Percentiles rank a stretch among this genome's conserved stretches.
Conservation (phyloP, 2,888 invertebrate genomes). For the Lutraria lutraria region DNA sequence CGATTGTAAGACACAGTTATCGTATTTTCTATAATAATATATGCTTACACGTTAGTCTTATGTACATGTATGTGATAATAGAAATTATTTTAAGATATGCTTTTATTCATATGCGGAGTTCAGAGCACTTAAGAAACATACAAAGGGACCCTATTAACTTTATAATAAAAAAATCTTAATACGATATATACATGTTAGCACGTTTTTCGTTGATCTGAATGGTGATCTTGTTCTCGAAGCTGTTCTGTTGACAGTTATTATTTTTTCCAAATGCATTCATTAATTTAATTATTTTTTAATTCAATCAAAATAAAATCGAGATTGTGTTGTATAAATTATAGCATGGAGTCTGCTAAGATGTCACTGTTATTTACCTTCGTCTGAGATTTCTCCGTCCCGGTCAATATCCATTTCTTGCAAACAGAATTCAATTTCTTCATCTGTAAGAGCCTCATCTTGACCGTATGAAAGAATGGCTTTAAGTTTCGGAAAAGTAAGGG, state of each 20-base stretch:
- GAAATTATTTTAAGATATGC: neutral
- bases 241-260: too few relatives aligned
- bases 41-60: neutral
- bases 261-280: too few relatives aligned
- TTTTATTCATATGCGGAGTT: neutral
- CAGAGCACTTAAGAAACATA: neutral
- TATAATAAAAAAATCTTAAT: too few relatives aligned
- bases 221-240: too few relatives aligned
- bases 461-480: neutral
- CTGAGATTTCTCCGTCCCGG: neutral
- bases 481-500: neutral
- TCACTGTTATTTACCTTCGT: neutral
- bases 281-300: neutral
- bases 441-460: neutral
- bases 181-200: too few relatives aligned
- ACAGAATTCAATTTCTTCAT: neutral
- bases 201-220: too few relatives aligned
- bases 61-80: neutral
- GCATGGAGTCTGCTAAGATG: neutral
- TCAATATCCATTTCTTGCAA: neutral
- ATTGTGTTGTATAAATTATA: neutral
- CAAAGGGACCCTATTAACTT: too few relatives aligned
- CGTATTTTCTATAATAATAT: neutral
- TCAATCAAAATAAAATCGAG: neutral
- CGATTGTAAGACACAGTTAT: neutral